Evolutionary conservation across 2,888 invertebrate species (phyloP).

Genomic region (Parnassius orleans): DNA sequence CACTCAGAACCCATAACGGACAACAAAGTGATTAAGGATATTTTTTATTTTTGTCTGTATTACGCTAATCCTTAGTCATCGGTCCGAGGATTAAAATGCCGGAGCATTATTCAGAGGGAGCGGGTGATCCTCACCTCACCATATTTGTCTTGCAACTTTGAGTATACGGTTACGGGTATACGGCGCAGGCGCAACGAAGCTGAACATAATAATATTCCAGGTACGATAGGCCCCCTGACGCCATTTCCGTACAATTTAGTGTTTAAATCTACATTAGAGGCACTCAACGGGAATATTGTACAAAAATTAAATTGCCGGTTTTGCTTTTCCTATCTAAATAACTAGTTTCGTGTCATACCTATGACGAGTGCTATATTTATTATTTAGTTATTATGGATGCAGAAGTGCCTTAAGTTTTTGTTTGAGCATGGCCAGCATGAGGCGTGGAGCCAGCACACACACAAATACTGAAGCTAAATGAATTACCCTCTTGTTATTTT

Average conservation of each 20-base stretch:
- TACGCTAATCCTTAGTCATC: not conserved
- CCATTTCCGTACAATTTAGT: constrained; percentile 21
- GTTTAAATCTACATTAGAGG: constrained; percentile 24
- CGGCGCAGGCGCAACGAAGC: constrained; percentile 16
- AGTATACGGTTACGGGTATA: not conserved
- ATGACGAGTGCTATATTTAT: too few relatives aligned
- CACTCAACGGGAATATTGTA: not conserved
- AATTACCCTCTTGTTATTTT: too few relatives aligned
- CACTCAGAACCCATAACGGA: too few relatives aligned
- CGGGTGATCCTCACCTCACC: constrained; percentile 11
- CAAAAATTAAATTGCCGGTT: too few relatives aligned
- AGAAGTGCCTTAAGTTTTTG: too few relatives aligned
- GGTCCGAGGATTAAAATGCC: not conserved
- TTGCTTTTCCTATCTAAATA: too few relatives aligned
- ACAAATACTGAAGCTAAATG: too few relatives aligned
- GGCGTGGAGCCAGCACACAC: too few relatives aligned
- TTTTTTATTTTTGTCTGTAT: not conserved
- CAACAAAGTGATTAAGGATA: too few relatives aligned
- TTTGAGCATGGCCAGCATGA: too few relatives aligned
- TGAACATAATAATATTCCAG: constrained; percentile 13
- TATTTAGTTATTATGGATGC: too few relatives aligned
- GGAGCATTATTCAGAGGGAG: not conserved
- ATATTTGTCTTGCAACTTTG: constrained; percentile 19
- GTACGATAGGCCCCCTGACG: constrained; percentile 1
- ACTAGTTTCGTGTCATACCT: too few relatives aligned